Base-by-base conservation (phyloP, 2,113 vertebrate genomes). In the Rhea americana region DNA sequence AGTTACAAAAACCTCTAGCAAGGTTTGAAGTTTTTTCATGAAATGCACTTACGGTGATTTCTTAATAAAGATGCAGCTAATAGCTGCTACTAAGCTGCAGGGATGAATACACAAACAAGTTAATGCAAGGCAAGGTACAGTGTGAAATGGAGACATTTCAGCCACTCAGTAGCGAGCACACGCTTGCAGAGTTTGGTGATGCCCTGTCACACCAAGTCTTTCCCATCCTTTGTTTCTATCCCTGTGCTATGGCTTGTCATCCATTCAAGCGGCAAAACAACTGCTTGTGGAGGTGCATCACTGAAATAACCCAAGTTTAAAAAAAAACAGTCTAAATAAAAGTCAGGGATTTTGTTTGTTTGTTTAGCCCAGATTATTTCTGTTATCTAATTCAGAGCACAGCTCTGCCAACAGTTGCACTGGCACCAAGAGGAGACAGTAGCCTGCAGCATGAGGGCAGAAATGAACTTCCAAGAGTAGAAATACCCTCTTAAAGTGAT, bases 1-100 rank as follows among this genome's bases (percentile, higher is more conserved):
- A 66, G n/a, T 65, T n/a, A 50, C 21, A 47, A 91, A 89, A 83
- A 78, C n/a, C n/a, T 65, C 79, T 26, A 26, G 22, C 9, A 48
- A 71, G 11, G 71, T 70, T 55, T 74, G 77, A 94, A 76, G 37
- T 80, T 62, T 79, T 45, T 90, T 79, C 41, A 66, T 30, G 58
- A 70, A 90, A 89, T 0, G 1, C 35, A 4, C 32, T 85, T 55
- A 11, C 0, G 9, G 63, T n/a, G 37, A 61, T 87, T 79, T 53
- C 59, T 82, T 71, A 32, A 72, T 71, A 26, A 76, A 61, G 39
- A 66, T 14, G n/a, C 8, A 87, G 41, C 50, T 55, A 39, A 56
- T 13, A 76, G 58, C 61, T 72, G 18, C 8, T 6, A 61, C 28
- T 24, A 15, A 58, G 71, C 41, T 39, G 53, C 56, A 30, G 59